Base-by-base conservation (phyloP, 2,888 invertebrate genomes). In the Pheosia tremula region DNA sequence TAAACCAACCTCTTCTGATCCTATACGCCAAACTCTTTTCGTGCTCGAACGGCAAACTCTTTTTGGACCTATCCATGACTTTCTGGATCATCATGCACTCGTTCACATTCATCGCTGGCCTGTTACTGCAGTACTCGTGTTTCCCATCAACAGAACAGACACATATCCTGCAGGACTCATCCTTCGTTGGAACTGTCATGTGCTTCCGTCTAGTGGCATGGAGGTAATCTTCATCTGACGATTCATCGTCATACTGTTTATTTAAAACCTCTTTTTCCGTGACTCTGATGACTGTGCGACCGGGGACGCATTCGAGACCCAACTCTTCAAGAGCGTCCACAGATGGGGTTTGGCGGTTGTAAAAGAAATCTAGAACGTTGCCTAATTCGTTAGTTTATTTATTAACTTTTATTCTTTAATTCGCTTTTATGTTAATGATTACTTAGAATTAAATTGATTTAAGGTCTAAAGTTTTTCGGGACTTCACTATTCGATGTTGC, bases 101-200 rank as follows among this genome's bases (percentile, higher is more conserved):
- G 57, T 93, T 92, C 0, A 90, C 74, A 56, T 85, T 90, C 47
- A 69, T 80, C 0, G 89, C 88, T 3, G 90, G 87, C 74, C 91
- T 82, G 4, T 77, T 81, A 0, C 76, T 81, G 58, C 93, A 93
- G 53, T 86, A 81, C 50, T 90, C 86, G 53, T 87, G 74, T 68
- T 81, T 83, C 0, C 90, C 93, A 3, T 86, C 84, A 0, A 72
- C 72, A 0, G 90, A 87, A 57, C 93, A 93, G 0, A 91, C 82
- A 56, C 93, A 93, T 0, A 92, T 74, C 58, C 78, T 71, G 59
- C 93, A 93, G 0, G 57, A 59, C 36, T 88, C 83, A 10, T 87
- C 83, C n/a, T 81, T 72, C 0, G 72, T 69, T 4, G 68, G 67
- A 1, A 69, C 66, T 6, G 77, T 85, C 87, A 86, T 90, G 49